Evolutionary conservation across 2,888 invertebrate genomes (phyloP).

Genomic region (Dolichomitus sp.): DNA sequence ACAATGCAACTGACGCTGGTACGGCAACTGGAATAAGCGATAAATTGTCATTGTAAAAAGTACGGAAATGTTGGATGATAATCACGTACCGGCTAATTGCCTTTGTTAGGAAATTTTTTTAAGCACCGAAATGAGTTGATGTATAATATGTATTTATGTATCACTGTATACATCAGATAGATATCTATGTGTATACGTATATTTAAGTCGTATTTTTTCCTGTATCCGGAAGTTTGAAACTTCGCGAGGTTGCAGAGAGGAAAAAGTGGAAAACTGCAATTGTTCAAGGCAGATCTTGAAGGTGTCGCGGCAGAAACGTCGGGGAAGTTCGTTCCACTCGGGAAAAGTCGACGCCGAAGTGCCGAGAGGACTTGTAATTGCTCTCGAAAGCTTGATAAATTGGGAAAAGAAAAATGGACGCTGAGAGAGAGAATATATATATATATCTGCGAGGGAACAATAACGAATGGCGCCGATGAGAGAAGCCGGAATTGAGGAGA

Average conservation of each 20-base stretch:
- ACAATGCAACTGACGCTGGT: constrained; percentile 47
- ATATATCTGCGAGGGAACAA: constrained; percentile 24
- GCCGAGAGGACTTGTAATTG: constrained; percentile 54
- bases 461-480: constrained; percentile 20
- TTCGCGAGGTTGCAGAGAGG: constrained; percentile 7
- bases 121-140: not conserved
- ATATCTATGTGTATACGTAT: not conserved
- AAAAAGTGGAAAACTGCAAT: constrained; percentile 43
- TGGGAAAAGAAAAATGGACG: constrained; percentile 34
- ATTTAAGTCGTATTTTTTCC: constrained; percentile 14
- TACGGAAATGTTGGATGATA: constrained; percentile 35
- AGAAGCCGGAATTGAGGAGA: constrained; percentile 21
- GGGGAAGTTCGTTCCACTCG: constrained; percentile 46
- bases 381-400: constrained; percentile 61
- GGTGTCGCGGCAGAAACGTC: constrained; percentile 10
- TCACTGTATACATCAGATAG: not conserved
- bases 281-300: constrained; percentile 37
- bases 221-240: constrained; percentile 30
- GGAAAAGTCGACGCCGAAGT: constrained; percentile 52
- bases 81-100: constrained; percentile 39
- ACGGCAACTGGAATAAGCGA: constrained; percentile 19
- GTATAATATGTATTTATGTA: not conserved
- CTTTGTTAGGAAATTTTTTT: constrained; percentile 10
- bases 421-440: constrained; percentile 27
- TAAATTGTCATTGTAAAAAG: constrained; percentile 48